Base-by-base conservation (phyloP, 2,113 vertebrate genomes). In the Sinosuthora webbiana region DNA sequence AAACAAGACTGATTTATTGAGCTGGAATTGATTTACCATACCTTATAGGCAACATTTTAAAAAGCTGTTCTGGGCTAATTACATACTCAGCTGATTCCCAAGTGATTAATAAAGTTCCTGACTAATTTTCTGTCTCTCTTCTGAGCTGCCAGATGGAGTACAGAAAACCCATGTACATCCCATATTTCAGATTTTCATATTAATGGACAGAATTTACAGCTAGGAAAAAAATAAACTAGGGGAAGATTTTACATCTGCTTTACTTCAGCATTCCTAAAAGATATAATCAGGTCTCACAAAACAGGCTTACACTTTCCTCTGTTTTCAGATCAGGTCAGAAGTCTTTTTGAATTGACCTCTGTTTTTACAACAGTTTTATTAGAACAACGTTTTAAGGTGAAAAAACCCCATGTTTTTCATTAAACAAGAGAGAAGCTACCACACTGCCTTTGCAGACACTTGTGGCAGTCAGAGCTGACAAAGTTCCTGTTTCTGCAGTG, bases 101-200 rank as follows among this genome's bases (percentile, higher is more conserved):
- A 44, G 53, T 89, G 93, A 97, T 96, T 94, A 95, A 97, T 97
- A 95, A 97, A 83, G 86, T 94, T 94, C 53, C 81, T 64, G 75
- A 68, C 81, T 84, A 69, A 96, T 92, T 94, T 94, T 94, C 92
- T 88, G 39, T 44, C 55, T 95, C 89, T 49, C 88, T 57, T 89
- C 74, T 89, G 67, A 84, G 77, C 69, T 92, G 86, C 89, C 96
- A 97, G 92, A 94, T 88, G 77, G 83, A 92, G 25, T 30, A 62
- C 81, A 93, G 50, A 86, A 96, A 95, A 90, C 88, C 60, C 65
- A 91, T 37, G 23, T 80, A 84, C 47, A 83, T 74, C 59, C 16
- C 68, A 68, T 92, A 93, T 64, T 59, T 50, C 74, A 80, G 65
- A 89, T 77, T 89, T 94, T 86, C 57, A 71, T 70, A 90, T 74